Evolutionary conservation across 2,888 invertebrate species (phyloP).

Genomic region (Eledone cirrhosa): DNA sequence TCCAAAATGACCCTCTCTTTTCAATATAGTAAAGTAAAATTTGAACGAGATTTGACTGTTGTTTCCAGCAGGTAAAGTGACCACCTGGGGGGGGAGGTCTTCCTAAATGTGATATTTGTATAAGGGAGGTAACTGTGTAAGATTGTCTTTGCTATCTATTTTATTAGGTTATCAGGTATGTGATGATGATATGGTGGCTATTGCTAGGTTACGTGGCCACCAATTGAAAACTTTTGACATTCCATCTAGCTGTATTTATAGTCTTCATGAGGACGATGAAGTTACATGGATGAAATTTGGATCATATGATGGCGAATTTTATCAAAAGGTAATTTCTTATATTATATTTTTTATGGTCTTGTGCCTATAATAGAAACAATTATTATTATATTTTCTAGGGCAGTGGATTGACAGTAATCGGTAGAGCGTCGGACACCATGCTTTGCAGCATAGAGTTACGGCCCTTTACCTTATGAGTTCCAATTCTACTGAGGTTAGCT

Average conservation of each 20-base stretch:
- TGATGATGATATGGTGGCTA: slow-evolving; percentile 74
- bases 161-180: slow-evolving; percentile 72
- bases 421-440: too few relatives aligned
- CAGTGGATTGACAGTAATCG: too few relatives aligned
- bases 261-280: slow-evolving; percentile 45
- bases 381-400: too few relatives aligned
- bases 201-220: slow-evolving; percentile 73
- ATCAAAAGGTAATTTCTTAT: slow-evolving; percentile 40
- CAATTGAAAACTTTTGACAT: slow-evolving; percentile 72
- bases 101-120: background rate
- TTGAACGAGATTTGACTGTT: background rate
- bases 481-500: too few relatives aligned
- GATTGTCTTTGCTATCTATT: background rate
- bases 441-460: too few relatives aligned
- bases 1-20: background rate
- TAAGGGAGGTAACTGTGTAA: background rate
- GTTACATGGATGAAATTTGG: slow-evolving; percentile 41
- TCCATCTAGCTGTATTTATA: slow-evolving; percentile 68
- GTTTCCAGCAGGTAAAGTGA: background rate
- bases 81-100: background rate
- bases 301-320: slow-evolving; percentile 39
- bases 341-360: too few relatives aligned
- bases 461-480: too few relatives aligned
- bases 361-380: too few relatives aligned
- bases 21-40: background rate